Percentiles rank a stretch among this genome's conserved stretches.
phyloP scores from a whole-genome alignment of 2,113 vertebrate species.

The Caranx melampygus region DNA sequence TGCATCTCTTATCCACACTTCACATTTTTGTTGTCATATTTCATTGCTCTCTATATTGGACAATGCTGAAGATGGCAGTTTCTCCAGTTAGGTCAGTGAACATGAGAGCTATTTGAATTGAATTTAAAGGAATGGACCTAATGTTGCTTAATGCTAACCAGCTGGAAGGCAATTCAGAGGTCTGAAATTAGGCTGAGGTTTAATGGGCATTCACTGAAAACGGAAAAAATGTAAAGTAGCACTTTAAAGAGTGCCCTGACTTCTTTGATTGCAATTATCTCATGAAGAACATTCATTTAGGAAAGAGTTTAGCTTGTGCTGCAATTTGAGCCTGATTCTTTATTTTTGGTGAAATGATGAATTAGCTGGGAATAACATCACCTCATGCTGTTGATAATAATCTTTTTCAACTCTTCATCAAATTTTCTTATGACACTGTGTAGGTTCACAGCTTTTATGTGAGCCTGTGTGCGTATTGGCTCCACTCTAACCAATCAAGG shows the following conservation, averaged over 20 bases:
- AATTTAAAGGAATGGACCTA: neutral
- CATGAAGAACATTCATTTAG: neutral
- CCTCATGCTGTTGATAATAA: neutral
- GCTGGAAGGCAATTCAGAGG: neutral
- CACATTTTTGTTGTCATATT: neutral
- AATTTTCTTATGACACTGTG: neutral
- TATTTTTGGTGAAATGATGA: neutral
- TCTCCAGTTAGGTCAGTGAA: neutral
- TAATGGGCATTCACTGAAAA: neutral
- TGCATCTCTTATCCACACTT: neutral
- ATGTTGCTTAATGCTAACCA: neutral
- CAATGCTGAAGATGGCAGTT: neutral
- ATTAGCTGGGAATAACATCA: neutral
- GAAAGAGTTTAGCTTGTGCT: neutral
- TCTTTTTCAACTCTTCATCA: neutral
- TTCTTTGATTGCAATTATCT: neutral
- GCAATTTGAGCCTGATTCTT: neutral
- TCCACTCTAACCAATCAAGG: conserved; percentile 23
- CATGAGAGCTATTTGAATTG: neutral
- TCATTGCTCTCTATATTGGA: neutral
- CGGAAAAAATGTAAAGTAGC: neutral
- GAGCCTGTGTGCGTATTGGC: neutral
- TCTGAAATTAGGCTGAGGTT: neutral
- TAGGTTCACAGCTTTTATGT: neutral
- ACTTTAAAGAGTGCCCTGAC: neutral